These are phyloP conservation scores for Jaculus jaculus DNA, from an alignment of 2,113 vertebrate genomes.

Conservation along the genomic window DNA sequence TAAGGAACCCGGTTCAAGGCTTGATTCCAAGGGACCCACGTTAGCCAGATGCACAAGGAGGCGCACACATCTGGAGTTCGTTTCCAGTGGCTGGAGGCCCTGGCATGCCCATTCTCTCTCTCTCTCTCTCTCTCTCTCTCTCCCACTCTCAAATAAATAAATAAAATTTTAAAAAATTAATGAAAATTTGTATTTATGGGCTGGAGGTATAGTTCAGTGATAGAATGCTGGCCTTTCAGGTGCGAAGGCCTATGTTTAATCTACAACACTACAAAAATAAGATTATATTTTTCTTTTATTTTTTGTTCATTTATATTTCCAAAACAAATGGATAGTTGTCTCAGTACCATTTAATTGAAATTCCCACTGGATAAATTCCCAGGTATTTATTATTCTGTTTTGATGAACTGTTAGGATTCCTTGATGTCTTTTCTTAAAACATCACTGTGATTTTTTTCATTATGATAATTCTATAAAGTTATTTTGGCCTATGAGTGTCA, in stretches of 20 bases:
- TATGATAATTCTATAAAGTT: background rate
- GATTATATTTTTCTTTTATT: background rate
- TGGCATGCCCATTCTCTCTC: too few species aligned
- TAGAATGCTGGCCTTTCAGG: background rate
- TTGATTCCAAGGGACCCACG: too few species aligned
- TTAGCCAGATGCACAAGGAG: too few species aligned
- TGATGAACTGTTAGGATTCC: background rate
- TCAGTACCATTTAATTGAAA: constrained; percentile 25
- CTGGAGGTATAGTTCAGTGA: background rate
- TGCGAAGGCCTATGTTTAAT: background rate
- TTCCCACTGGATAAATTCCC: background rate
- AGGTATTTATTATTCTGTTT: background rate
- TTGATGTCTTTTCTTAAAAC: background rate
- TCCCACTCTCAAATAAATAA: too few species aligned
- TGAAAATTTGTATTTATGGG: background rate
- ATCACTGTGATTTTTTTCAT: background rate
- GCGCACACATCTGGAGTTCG: too few species aligned
- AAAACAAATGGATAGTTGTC: background rate
- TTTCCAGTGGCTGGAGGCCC: too few species aligned
- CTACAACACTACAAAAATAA: background rate
- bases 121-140: too few species aligned
- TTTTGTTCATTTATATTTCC: background rate
- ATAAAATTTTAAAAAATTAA: too few species aligned
- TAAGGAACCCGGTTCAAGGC: too few species aligned
- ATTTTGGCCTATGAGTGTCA: background rate